A percentile compares a stretch with the other conserved stretches of the same genome.
phyloP scores from a whole-genome alignment of 2,888 invertebrate species.

The Ctenicera cuprea region DNA sequence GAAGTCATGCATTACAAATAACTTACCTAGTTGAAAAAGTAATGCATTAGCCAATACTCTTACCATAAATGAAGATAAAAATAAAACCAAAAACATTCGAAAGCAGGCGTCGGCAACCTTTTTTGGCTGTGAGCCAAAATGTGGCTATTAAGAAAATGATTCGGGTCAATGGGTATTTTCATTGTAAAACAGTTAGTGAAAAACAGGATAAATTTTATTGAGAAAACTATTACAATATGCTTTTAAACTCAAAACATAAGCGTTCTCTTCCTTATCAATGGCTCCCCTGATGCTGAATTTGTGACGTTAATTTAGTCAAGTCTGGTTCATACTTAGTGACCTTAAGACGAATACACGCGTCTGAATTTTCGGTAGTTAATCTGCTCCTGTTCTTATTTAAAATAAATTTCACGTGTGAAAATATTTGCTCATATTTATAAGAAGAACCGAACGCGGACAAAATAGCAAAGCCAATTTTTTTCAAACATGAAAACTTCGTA shows the following conservation, averaged over 20 bases:
- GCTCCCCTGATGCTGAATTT: constrained; percentile 17
- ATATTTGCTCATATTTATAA: constrained; percentile 22
- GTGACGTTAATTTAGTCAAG: constrained; percentile 21
- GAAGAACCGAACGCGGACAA: constrained; percentile 9
- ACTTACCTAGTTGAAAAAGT: too few species aligned
- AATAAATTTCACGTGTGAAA: constrained; percentile 17
- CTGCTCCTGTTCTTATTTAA: constrained; percentile 31
- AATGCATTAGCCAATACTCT: too few species aligned
- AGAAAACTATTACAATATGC: too few species aligned
- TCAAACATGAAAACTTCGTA: constrained; percentile 9
- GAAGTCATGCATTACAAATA: too few species aligned
- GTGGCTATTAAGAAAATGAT: too few species aligned
- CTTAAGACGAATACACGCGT: constrained; percentile 10
- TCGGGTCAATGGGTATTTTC: too few species aligned
- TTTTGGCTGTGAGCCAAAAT: too few species aligned
- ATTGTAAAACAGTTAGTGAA: too few species aligned
- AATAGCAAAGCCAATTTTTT: constrained; percentile 15
- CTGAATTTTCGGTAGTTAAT: constrained; percentile 38
- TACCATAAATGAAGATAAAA: neutral
- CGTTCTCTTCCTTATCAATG: constrained; percentile 11
- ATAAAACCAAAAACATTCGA: too few species aligned
- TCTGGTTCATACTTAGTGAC: constrained; percentile 7
- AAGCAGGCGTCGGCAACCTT: too few species aligned
- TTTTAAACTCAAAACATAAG: neutral
- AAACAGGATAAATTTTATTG: too few species aligned